Conservation (phyloP, 2,113 vertebrate species). For the Paramisgurnus dabryanus region DNA sequence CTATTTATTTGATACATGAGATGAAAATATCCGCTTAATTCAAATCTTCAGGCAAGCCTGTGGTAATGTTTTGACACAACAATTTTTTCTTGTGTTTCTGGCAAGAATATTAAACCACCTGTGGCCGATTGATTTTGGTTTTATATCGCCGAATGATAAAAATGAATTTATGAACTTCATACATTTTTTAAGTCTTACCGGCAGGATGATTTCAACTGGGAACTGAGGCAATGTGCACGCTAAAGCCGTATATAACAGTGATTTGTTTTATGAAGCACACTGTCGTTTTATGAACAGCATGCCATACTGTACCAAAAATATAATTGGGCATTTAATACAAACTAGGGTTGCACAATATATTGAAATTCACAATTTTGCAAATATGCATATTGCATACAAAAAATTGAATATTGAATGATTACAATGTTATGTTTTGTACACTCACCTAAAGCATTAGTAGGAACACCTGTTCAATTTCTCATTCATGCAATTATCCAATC, state of each 20-base stretch:
- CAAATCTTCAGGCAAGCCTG: slow-evolving; percentile 41
- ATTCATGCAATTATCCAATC: too few relatives aligned
- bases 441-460: too few relatives aligned
- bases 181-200: slow-evolving; percentile 19
- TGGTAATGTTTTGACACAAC: slow-evolving; percentile 26
- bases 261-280: slow-evolving; percentile 16
- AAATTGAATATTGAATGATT: too few relatives aligned
- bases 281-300: slow-evolving; percentile 23
- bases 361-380: too few relatives aligned
- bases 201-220: slow-evolving; percentile 29
- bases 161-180: slow-evolving; percentile 18
- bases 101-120: slow-evolving; percentile 30
- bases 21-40: slow-evolving; percentile 49
- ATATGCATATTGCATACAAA: too few relatives aligned
- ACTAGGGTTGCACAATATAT: too few relatives aligned
- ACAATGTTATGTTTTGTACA: too few relatives aligned
- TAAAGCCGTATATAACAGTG: not conserved
- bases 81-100: slow-evolving; percentile 19
- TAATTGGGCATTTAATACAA: too few relatives aligned
- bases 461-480: too few relatives aligned
- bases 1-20: slow-evolving; percentile 46
- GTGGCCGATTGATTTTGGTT: slow-evolving; percentile 44
- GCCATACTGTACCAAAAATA: not conserved
- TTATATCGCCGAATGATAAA: slow-evolving; percentile 25
- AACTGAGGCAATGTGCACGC: not conserved